Base-by-base conservation (phyloP, 1,140 invertebrate genomes). In the Drosophila erecta region DNA sequence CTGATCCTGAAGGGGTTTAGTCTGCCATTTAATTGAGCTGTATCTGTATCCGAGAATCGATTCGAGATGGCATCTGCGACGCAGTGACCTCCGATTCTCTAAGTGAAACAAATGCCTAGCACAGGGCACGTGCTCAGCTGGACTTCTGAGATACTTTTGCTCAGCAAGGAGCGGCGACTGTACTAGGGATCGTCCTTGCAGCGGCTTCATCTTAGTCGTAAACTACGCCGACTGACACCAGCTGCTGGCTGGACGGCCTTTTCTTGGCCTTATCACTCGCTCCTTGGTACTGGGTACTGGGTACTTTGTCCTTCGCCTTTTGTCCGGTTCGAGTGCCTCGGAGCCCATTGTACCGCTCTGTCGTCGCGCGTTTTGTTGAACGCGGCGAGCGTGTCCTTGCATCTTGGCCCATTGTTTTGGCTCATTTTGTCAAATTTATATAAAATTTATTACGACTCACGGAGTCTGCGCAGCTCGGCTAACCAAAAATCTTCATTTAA, bases 401-500 rank as follows among this genome's bases (percentile, higher is more conserved):
- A 83, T 81, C 57, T 38, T 50, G 35, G 50, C 27, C 59, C 30
- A 78, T 86, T 85, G 81, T 85, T 85, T 57, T 85, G 81, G 86
- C 86, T 81, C 81, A 85, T 64, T 85, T 85, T 85, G 81, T 85
- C 81, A 85, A 85, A 85, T 85, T 85, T 85, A 85, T 85, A 85
- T 85, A 86, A 85, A 81, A 85, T 85, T 86, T 85, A 81, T 85
- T 85, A 57, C 66, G 55, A 56, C 77, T 55, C 81, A 85, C 81
- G 81, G 17, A 56, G 27, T 37, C 54, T 40, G 61, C 49, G 60
- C 38, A 30, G 12, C 35, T 35, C 44, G 57, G 51, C 70, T 53
- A 57, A 56, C 59, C 71, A 33, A 59, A 85, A 74, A 85, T 85
- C 73, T 58, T 64, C 40, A 49, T 85, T 85, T 86, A 85, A 85